Conservation (phyloP, 2,888 invertebrate species). For the Gnatocerus cornutus region DNA sequence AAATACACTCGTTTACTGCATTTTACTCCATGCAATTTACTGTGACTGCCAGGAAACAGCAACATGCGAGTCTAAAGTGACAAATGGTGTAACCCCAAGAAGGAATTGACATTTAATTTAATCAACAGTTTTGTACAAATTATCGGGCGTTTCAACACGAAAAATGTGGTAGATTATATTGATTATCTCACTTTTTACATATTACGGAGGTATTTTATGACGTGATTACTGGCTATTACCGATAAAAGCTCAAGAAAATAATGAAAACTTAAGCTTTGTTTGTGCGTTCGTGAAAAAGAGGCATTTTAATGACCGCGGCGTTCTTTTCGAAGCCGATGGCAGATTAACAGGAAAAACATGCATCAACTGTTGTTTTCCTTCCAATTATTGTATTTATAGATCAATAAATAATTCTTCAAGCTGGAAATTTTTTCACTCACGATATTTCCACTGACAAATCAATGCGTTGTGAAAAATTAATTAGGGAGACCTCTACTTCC, state of each 20-base stretch:
- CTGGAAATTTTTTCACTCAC: not conserved
- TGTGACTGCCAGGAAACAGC: not conserved
- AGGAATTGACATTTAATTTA: slow-evolving; percentile 30
- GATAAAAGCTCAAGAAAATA: slow-evolving; percentile 46
- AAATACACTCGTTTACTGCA: slow-evolving; percentile 9
- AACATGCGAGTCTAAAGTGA: slow-evolving; percentile 14
- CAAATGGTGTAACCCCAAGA: slow-evolving; percentile 12
- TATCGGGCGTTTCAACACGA: slow-evolving; percentile 29
- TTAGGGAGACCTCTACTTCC: slow-evolving; percentile 20
- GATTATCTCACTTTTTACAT: slow-evolving; percentile 41
- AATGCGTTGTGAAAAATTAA: slow-evolving; percentile 27
- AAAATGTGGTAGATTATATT: slow-evolving; percentile 33
- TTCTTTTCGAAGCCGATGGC: slow-evolving; percentile 5
- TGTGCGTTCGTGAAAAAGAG: slow-evolving; percentile 33
- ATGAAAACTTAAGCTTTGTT: slow-evolving; percentile 40
- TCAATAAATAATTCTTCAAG: slow-evolving; percentile 1
- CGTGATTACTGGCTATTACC: slow-evolving; percentile 45
- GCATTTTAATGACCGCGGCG: slow-evolving; percentile 24
- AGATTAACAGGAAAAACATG: slow-evolving; percentile 19
- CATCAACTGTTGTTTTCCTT: slow-evolving; percentile 9
- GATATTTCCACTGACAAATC: not conserved
- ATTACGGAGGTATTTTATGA: slow-evolving; percentile 41
- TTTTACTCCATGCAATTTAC: slow-evolving; percentile 1
- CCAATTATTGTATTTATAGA: slow-evolving; percentile 5
- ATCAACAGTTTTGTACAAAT: slow-evolving; percentile 38